Conservation (phyloP, 2,797 vertebrate genomes). For the Pristis pectinata region DNA sequence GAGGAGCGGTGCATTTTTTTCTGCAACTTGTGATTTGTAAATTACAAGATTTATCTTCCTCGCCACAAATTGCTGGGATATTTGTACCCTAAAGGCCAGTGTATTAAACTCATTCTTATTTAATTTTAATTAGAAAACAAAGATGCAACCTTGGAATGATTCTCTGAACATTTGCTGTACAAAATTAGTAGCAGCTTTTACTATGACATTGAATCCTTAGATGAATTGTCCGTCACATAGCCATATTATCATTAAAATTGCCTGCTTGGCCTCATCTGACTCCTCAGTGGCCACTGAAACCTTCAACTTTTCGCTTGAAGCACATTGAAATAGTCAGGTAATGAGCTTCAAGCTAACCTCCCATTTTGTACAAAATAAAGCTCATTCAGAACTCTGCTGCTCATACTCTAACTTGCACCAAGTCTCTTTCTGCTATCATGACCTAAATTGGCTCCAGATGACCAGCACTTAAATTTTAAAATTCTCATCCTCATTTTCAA, state of each 20-base stretch:
- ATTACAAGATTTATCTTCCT: background rate
- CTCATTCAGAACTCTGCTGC: background rate
- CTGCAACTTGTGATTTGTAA: background rate
- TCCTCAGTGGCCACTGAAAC: background rate
- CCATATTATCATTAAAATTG: background rate
- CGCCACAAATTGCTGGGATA: background rate
- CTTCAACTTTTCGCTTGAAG: background rate
- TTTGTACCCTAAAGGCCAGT: background rate
- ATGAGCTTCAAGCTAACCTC: background rate
- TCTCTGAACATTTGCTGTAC: background rate
- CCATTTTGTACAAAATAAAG: background rate
- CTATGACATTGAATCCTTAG: background rate
- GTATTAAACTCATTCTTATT: background rate
- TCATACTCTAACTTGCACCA: background rate
- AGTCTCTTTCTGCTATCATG: background rate
- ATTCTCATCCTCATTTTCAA: background rate
- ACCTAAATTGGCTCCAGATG: background rate
- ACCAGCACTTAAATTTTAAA: background rate
- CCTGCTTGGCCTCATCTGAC: background rate
- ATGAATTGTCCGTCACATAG: background rate
- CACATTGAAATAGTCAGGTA: too few species aligned
- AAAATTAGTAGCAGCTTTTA: background rate
- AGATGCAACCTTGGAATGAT: background rate
- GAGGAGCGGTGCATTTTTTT: background rate
- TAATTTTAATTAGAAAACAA: too few species aligned